Percentiles rank a stretch among this genome's conserved stretches.
Evolutionary conservation across 2,888 invertebrate genomes (phyloP).

Genomic region (Hypsopygia costalis): DNA sequence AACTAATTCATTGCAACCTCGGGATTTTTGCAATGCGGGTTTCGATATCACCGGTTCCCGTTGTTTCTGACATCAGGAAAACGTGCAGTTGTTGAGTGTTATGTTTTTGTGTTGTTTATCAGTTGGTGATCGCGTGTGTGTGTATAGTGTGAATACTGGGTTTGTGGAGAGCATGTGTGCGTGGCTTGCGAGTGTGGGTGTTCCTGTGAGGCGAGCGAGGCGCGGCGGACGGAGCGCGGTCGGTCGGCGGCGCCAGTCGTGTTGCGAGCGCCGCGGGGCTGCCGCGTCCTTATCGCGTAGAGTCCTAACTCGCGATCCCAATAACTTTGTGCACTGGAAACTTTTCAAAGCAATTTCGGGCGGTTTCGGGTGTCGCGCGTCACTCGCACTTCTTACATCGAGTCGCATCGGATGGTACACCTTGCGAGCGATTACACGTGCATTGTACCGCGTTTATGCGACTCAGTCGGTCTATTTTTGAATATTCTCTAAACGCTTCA

Average conservation of each 20-base stretch:
- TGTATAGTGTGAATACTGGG: constrained; percentile 25
- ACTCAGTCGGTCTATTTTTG: constrained; percentile 75
- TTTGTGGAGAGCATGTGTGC: constrained; percentile 32
- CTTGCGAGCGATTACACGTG: constrained; percentile 40
- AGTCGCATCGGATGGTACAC: constrained; percentile 39
- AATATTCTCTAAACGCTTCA: constrained; percentile 76
- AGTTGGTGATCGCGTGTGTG: constrained; percentile 48
- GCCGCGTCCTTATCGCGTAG: constrained; percentile 58
- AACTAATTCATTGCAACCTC: neutral
- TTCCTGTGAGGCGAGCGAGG: constrained; percentile 56
- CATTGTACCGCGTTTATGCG: constrained; percentile 56
- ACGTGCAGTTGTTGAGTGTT: constrained; percentile 62
- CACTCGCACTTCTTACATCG: constrained; percentile 43
- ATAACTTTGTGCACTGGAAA: constrained; percentile 77
- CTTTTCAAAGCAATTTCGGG: constrained; percentile 66
- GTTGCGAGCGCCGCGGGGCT: constrained; percentile 65
- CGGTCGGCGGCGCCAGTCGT: constrained; percentile 61
- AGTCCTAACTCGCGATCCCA: constrained; percentile 64
- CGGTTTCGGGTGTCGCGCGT: constrained; percentile 44
- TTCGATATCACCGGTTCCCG: constrained; percentile 18
- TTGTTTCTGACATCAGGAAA: constrained; percentile 34
- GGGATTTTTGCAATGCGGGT: constrained; percentile 12
- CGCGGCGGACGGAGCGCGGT: constrained; percentile 44
- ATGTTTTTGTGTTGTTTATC: constrained; percentile 69
- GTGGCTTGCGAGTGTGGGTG: constrained; percentile 49